Conservation (phyloP, 30 jellyfish, hydroid and myxozoan species). For the Pseudorhiza aurosa region DNA sequence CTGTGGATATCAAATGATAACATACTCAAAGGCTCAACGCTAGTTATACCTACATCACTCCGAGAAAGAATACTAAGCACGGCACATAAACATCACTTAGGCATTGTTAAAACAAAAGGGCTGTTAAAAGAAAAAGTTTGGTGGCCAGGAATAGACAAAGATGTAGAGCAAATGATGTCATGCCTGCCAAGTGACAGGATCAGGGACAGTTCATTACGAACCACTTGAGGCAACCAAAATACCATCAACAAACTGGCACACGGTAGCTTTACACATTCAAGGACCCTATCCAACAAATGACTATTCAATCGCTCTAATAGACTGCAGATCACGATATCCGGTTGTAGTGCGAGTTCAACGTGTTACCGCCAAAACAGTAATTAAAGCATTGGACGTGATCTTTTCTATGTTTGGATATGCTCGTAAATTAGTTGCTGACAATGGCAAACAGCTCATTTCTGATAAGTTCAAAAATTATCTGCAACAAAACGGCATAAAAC, state of each 20-base stretch:
- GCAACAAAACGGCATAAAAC: slow-evolving; percentile 1
- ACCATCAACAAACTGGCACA: slow-evolving; percentile 41
- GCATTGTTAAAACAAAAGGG: slow-evolving; percentile 40
- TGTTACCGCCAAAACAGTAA: slow-evolving; percentile 24
- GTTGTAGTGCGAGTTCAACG: slow-evolving; percentile 31
- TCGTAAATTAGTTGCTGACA: slow-evolving; percentile 49
- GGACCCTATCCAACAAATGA: slow-evolving; percentile 55
- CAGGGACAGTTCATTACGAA: slow-evolving; percentile 32
- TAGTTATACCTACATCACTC: slow-evolving; percentile 41
- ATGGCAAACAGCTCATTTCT: slow-evolving; percentile 45
- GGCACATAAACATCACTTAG: slow-evolving; percentile 51
- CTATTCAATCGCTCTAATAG: slow-evolving; percentile 31
- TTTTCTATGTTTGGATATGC: slow-evolving; percentile 37
- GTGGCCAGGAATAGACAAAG: slow-evolving; percentile 54
- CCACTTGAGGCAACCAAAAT: slow-evolving; percentile 46
- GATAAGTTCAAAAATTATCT: slow-evolving; percentile 19
- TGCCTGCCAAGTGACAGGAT: slow-evolving; percentile 45
- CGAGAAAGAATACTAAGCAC: slow-evolving; percentile 32
- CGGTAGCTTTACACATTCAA: slow-evolving; percentile 40
- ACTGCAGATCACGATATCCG: slow-evolving; percentile 48
- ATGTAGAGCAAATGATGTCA: slow-evolving; percentile 22
- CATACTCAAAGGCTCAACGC: slow-evolving; percentile 29
- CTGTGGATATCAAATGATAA: slow-evolving; percentile 27
- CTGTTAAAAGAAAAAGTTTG: slow-evolving; percentile 27
- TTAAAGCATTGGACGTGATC: slow-evolving; percentile 19